Evolutionary conservation across 2,888 invertebrate species (phyloP).

Genomic region (Dorcus parallelipipedus): DNA sequence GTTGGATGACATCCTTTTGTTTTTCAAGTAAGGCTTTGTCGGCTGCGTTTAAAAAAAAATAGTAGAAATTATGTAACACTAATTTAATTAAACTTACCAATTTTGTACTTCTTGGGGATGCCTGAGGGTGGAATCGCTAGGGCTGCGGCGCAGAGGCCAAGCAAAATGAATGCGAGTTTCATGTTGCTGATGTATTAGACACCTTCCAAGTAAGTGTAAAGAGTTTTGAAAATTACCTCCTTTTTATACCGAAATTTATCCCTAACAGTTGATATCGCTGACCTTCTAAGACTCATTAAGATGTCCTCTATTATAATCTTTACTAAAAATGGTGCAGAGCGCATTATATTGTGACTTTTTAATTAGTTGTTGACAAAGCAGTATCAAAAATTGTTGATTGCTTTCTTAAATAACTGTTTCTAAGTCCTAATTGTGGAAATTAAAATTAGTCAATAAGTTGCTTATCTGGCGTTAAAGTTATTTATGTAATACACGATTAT

Average conservation of each 20-base stretch:
- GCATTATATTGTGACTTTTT: neutral
- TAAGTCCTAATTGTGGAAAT: neutral
- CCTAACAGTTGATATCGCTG: neutral
- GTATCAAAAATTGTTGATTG: neutral
- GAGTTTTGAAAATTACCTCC: neutral
- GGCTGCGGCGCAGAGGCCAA: slow-evolving; percentile 15
- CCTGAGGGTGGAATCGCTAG: slow-evolving; percentile 26
- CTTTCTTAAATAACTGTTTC: neutral
- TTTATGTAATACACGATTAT: no score
- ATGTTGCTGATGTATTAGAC: slow-evolving; percentile 18
- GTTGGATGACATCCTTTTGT: slow-evolving; percentile 53
- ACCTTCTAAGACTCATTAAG: neutral
- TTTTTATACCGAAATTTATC: neutral
- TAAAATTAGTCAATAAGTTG: no score
- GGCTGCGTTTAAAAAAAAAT: slow-evolving; percentile 11
- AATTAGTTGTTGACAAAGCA: neutral
- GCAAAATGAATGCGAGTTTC: slow-evolving; percentile 9
- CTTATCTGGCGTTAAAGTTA: no score
- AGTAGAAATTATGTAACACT: neutral
- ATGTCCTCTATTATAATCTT: no score
- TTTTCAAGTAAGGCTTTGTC: slow-evolving; percentile 28
- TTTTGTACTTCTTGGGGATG: slow-evolving; percentile 38
- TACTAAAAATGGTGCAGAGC: no score
- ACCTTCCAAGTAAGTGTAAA: neutral
- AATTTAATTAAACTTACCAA: slow-evolving; percentile 42